phyloP scores from a whole-genome alignment of 1,140 invertebrate genomes.

The Periplaneta americana region DNA sequence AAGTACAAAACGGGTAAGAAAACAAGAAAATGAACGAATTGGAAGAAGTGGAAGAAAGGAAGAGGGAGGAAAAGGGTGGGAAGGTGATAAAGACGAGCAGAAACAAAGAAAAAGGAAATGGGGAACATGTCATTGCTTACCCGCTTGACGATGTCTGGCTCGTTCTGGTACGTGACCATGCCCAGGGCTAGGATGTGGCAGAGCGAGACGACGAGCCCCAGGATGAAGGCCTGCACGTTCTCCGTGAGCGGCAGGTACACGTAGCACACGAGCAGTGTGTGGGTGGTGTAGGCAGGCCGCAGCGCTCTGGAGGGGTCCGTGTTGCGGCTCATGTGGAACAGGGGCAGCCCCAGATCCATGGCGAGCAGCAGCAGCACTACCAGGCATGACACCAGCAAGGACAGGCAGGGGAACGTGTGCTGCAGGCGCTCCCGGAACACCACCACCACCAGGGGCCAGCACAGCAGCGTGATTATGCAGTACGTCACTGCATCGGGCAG shows the following conservation, averaged over 20 bases:
- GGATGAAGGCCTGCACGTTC: slow-evolving; percentile 56
- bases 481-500: slow-evolving; percentile 27
- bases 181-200: slow-evolving; percentile 56
- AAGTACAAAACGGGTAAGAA: too few species aligned
- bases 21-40: too few species aligned
- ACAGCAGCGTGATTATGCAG: slow-evolving; percentile 18
- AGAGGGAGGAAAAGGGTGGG: too few species aligned
- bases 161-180: slow-evolving; percentile 55
- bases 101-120: too few species aligned
- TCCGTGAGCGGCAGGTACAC: slow-evolving; percentile 70
- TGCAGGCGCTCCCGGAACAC: slow-evolving; percentile 30
- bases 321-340: slow-evolving; percentile 20
- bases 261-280: slow-evolving; percentile 66
- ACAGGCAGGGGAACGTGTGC: slow-evolving; percentile 27
- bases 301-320: slow-evolving; percentile 18
- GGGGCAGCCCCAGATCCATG: slow-evolving; percentile 27
- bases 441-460: slow-evolving; percentile 21
- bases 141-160: not conserved
- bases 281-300: slow-evolving; percentile 60
- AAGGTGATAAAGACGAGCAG: too few species aligned
- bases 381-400: slow-evolving; percentile 32
- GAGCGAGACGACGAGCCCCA: slow-evolving; percentile 55
- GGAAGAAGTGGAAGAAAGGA: too few species aligned
- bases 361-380: slow-evolving; percentile 27
- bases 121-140: too few species aligned